phyloP scores from a whole-genome alignment of 2,113 vertebrate species.

The Malaclemys terrapin region DNA sequence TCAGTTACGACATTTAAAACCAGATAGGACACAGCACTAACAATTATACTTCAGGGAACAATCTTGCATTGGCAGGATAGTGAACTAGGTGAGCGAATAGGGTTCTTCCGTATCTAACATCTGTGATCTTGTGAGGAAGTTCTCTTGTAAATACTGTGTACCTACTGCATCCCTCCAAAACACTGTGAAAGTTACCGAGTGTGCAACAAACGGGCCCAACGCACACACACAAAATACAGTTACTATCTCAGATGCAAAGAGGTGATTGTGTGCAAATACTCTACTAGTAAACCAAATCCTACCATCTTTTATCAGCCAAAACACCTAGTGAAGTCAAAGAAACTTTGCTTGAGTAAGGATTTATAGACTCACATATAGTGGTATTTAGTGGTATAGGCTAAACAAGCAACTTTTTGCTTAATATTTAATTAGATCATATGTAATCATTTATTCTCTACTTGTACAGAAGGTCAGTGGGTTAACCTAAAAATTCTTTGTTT shows the following conservation, averaged over 20 bases:
- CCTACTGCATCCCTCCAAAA: rapidly evolving
- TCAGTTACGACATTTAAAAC: neutral
- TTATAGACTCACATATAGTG: neutral
- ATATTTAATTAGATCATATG: neutral
- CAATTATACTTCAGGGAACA: rapidly evolving
- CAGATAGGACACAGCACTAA: rapidly evolving
- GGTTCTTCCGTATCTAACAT: neutral
- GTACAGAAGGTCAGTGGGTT: neutral
- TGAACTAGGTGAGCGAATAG: rapidly evolving
- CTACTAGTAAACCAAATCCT: neutral
- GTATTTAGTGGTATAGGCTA: neutral
- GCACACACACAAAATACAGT: neutral
- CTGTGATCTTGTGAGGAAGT: neutral
- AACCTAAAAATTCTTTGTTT: neutral
- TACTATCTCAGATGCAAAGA: neutral
- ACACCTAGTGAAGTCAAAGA: neutral
- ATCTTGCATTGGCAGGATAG: neutral
- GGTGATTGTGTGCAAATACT: neutral
- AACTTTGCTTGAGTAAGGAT: neutral
- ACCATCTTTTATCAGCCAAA: neutral
- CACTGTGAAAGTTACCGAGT: rapidly evolving
- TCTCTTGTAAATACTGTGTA: rapidly evolving
- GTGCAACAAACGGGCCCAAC: rapidly evolving
- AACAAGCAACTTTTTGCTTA: neutral
- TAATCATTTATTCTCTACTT: neutral